Evolutionary conservation across 2,797 vertebrate species (phyloP).

Genomic region (Fundulus diaphanus): DNA sequence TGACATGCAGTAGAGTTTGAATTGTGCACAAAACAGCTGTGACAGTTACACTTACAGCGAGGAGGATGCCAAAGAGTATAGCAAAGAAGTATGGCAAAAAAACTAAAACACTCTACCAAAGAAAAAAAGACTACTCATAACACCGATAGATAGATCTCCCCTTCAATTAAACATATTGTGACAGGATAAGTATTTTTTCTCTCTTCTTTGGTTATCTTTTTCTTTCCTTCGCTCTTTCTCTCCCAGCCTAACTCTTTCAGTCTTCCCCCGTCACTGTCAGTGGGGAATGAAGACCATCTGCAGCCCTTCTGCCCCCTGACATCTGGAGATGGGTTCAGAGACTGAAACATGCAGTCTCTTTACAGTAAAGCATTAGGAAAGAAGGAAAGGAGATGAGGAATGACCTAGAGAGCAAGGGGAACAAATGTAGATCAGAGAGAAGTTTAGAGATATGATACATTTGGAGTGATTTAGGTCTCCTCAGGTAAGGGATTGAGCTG

Average conservation of each 20-base stretch:
- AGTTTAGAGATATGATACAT: constrained; percentile 29
- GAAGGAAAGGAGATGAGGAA: constrained; percentile 23
- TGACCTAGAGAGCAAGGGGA: constrained; percentile 23
- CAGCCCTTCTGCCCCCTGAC: constrained; percentile 64
- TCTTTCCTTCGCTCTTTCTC: constrained; percentile 5
- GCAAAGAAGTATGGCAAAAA: not conserved
- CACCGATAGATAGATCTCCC: not conserved
- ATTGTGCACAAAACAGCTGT: constrained; percentile 4
- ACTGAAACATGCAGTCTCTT: constrained; percentile 28
- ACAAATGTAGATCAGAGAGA: constrained; percentile 15
- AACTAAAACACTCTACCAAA: not conserved
- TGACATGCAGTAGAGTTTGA: not conserved
- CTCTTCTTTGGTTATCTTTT: constrained; percentile 17
- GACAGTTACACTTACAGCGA: not conserved
- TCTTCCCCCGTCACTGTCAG: constrained; percentile 64
- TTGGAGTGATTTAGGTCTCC: constrained; percentile 29
- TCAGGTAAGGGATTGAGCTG: constrained; percentile 20
- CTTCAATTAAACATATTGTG: not conserved
- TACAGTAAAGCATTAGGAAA: constrained; percentile 34
- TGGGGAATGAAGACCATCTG: constrained; percentile 75
- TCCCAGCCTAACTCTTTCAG: constrained; percentile 22
- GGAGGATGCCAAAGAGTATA: not conserved
- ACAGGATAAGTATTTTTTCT: constrained; percentile 8
- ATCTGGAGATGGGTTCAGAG: constrained; percentile 69
- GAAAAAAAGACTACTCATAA: not conserved